Evolutionary conservation across 2,888 invertebrate species (phyloP), one percentile per base, ranked within the genome.

Genomic region (Hypomecis punctinalis): DNA sequence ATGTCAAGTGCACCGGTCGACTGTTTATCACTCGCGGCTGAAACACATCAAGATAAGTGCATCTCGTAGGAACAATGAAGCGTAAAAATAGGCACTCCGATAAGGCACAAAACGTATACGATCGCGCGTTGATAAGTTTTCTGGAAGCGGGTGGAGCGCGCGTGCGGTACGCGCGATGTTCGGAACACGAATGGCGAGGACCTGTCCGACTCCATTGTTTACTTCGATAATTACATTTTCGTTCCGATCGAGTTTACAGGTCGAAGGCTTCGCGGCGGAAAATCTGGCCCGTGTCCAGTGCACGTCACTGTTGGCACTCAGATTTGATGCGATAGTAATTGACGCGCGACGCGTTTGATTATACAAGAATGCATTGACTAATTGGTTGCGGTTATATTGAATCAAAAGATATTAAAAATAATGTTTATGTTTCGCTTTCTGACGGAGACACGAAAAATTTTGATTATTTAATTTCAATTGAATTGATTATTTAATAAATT

Each of bases 151-250:
- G 68, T 75, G 74, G 79, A 49, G 74, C 72, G 79, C 78, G 77
- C 92, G 92, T 90, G 89, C 88, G 88, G 66, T 75, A 71, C 69
- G 85, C 84, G 81, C 91, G 88, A 81, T 78, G 88, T 80, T 82
- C 88, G 80, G 83, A 86, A 84, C 89, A 83, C 90, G 92, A 91
- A 90, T 92, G 92, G 86, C 85, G 86, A 71, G 79, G 79, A 80
- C 82, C 81, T 81, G 78, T 81, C 53, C 48, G 43, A 58, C 48
- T 53, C 83, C 82, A 90, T 91, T 93, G 92, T 92, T 93, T 92
- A 91, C 91, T 81, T 80, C 88, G 83, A 84, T 89, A 89, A 91
- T 90, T 89, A 90, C 86, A 85, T 88, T 91, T 90, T 88, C 84
- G 81, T 85, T 88, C 83, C 87, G 89, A 90, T 90, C 87, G 88